phyloP scores from a whole-genome alignment of 2,888 invertebrate species.

The Scelioninae gen. 1 region DNA sequence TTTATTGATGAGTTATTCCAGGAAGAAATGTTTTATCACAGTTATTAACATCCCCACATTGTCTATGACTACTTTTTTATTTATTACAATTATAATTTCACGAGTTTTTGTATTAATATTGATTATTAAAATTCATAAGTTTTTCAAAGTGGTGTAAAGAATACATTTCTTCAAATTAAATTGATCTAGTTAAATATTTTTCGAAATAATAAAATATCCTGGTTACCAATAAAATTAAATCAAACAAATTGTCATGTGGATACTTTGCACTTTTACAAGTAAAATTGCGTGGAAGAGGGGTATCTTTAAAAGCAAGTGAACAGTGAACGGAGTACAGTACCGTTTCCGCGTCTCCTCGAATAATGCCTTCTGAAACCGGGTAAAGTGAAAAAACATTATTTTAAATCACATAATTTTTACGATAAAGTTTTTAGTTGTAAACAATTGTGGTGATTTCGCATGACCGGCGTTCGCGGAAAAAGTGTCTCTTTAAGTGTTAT shows the following conservation, averaged over 20 bases:
- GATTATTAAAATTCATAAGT: no score
- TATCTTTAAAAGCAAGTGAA: constrained; percentile 64
- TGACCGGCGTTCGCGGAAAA: background rate
- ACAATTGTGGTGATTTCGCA: constrained; percentile 23
- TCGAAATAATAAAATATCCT: no score
- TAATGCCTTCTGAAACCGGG: constrained; percentile 66
- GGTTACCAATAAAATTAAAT: no score
- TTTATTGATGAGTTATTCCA: no score
- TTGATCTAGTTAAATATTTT: no score
- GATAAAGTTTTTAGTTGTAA: constrained; percentile 9
- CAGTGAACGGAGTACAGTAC: constrained; percentile 60
- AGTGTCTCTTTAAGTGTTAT: constrained; percentile 24
- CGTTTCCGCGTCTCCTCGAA: constrained; percentile 53
- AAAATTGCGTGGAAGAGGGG: constrained; percentile 56
- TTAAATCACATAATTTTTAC: constrained; percentile 1
- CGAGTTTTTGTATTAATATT: no score
- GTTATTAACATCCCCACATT: no score
- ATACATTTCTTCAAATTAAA: no score
- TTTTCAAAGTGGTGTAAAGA: no score
- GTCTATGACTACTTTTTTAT: no score
- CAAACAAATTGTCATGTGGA: constrained; percentile 15
- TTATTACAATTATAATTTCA: no score
- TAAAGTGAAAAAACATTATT: constrained; percentile 40
- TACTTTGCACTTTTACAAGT: constrained; percentile 51
- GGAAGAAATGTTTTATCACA: no score